Evolutionary conservation across 2,888 invertebrate genomes (phyloP).

Genomic region (Sphaerophoria taeniata): DNA sequence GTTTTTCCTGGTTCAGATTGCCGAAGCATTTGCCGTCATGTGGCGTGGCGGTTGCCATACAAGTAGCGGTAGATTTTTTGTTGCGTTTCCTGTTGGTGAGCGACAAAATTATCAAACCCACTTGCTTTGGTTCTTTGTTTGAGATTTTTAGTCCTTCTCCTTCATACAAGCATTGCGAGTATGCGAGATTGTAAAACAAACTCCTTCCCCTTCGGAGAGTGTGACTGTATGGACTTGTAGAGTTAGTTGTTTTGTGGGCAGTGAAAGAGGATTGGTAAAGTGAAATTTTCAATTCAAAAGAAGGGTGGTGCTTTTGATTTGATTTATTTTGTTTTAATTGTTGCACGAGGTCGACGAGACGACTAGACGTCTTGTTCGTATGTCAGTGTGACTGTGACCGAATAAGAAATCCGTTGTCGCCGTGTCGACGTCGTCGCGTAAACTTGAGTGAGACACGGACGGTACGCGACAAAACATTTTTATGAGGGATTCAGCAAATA

Average conservation of each 20-base stretch:
- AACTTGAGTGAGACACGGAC: slow-evolving; percentile 71
- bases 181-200: background rate
- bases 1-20: slow-evolving; percentile 80
- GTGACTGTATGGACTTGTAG: background rate
- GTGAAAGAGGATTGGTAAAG: slow-evolving; percentile 16
- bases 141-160: slow-evolving; percentile 42
- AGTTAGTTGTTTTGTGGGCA: background rate
- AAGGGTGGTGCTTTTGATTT: slow-evolving; percentile 14
- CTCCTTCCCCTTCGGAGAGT: slow-evolving; percentile 28
- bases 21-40: slow-evolving; percentile 48
- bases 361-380: background rate
- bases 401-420: slow-evolving; percentile 32
- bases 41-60: slow-evolving; percentile 18
- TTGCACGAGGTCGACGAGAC: background rate
- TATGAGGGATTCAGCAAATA: slow-evolving; percentile 60
- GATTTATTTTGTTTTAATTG: background rate
- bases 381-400: slow-evolving; percentile 4
- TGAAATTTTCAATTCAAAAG: background rate
- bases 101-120: slow-evolving; percentile 44
- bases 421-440: slow-evolving; percentile 38
- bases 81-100: slow-evolving; percentile 65
- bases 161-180: too few species aligned
- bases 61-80: slow-evolving; percentile 51
- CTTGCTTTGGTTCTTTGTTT: slow-evolving; percentile 47
- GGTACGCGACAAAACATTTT: slow-evolving; percentile 73